Evolutionary conservation across 2,113 vertebrate species (phyloP).

Genomic region (Sylvilagus bachmani): DNA sequence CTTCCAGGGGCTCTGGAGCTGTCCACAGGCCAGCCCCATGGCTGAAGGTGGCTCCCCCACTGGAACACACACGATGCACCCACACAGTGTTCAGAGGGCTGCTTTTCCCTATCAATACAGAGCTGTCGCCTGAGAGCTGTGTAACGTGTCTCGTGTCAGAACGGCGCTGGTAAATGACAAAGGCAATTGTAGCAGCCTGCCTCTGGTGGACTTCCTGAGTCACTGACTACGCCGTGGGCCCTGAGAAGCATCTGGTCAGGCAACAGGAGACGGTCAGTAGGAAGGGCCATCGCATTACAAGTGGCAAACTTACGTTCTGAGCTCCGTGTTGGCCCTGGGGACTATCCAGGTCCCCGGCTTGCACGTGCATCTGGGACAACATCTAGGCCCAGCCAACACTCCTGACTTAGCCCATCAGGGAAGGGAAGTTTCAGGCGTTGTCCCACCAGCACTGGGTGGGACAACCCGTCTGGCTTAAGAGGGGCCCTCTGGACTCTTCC

Average conservation of each 20-base stretch:
- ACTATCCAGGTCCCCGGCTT: too few species aligned
- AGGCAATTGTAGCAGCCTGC: not conserved
- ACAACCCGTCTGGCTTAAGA: not conserved
- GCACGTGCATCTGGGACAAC: not conserved
- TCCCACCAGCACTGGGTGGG: too few species aligned
- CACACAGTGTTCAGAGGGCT: not conserved
- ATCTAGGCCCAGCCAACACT: too few species aligned
- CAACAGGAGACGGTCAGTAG: not conserved
- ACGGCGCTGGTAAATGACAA: not conserved
- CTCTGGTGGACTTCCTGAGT: not conserved
- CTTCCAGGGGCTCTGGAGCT: not conserved
- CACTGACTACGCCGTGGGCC: not conserved
- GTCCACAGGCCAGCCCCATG: fast-evolving
- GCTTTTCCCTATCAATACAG: not conserved
- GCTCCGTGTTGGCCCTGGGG: not conserved
- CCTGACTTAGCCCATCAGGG: not conserved
- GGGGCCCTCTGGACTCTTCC: not conserved
- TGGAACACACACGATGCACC: not conserved
- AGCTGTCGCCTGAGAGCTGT: not conserved
- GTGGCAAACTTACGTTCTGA: not conserved
- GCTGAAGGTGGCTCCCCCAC: not conserved
- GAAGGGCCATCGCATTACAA: fast-evolving
- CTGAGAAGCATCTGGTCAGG: not conserved
- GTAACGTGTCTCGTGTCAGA: not conserved
- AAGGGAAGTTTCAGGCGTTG: too few species aligned